These are phyloP conservation scores for Scrobipalpa costella DNA, from an alignment of 2,888 invertebrate genomes.

Conservation along the genomic window DNA sequence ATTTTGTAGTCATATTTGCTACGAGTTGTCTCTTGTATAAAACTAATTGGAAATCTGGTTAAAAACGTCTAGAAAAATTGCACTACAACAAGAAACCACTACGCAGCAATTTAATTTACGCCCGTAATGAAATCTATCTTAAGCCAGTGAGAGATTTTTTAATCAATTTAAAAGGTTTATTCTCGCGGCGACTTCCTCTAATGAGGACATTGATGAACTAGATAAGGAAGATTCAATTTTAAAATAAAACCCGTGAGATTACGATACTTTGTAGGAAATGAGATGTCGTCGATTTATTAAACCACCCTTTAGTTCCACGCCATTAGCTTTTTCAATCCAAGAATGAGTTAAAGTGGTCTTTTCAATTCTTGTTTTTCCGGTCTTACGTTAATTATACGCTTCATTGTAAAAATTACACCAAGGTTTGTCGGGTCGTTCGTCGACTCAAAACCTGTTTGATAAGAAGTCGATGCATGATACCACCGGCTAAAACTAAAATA, in stretches of 20 bases:
- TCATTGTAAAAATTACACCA: too few relatives aligned
- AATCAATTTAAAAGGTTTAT: slow-evolving; percentile 14
- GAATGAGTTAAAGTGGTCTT: too few relatives aligned
- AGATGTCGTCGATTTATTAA: slow-evolving; percentile 76
- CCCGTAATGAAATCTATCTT: neutral
- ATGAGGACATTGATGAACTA: slow-evolving; percentile 40
- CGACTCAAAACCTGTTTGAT: too few relatives aligned
- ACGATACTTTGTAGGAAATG: slow-evolving; percentile 70
- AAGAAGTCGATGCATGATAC: too few relatives aligned
- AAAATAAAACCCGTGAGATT: slow-evolving; percentile 62
- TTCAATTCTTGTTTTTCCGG: too few relatives aligned
- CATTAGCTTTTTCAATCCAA: slow-evolving; percentile 77
- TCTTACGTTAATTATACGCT: too few relatives aligned
- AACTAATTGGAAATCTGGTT: too few relatives aligned
- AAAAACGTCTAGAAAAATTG: neutral
- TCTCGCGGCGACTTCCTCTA: neutral
- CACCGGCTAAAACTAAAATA: too few relatives aligned
- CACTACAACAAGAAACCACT: neutral
- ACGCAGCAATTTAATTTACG: neutral
- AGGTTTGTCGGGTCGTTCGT: too few relatives aligned
- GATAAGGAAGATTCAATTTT: slow-evolving; percentile 58
- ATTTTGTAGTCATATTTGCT: too few relatives aligned
- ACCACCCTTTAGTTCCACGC: slow-evolving; percentile 73
- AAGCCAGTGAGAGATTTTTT: slow-evolving; percentile 8
- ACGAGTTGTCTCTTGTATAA: too few relatives aligned